Base-by-base conservation (phyloP, 1,140 invertebrate species). In the Dufourea novaeangliae region DNA sequence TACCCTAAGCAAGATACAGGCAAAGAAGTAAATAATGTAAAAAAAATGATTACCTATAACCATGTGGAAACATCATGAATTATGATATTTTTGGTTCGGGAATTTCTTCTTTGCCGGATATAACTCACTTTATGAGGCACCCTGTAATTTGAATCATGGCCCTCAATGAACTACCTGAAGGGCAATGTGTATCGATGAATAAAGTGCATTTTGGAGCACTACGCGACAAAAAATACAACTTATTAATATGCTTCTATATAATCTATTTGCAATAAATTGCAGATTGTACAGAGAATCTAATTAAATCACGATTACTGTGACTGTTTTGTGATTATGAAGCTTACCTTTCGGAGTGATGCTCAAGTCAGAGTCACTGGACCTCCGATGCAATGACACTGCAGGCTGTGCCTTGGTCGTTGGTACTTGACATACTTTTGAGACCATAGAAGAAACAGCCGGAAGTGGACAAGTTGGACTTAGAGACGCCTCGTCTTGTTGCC, bases 341-440 rank as follows among this genome's bases (percentile, higher is more conserved):
- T 91, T 93, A 98, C 97, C 97, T 96, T 97, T 98, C 3, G 97
- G 97, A 8, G 97, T 97, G 44, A 97, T 95, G 92, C 96, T 98
- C 61, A 98, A 92, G 92, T 99, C 98, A 3, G 98, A 98, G 90
- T 98, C 98, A 6, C 97, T 98, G 0, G 97, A 98, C 74, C 97
- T 93, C 61, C 97, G 93, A 87, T 96, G 95, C 69, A 96, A 94
- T 71, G 91, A 92, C 77, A 85, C 79, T 2, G 75, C 93, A 90
- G 76, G 81, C 78, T 79, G 92, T 86, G 91, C 93, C 89, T 92
- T 94, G 61, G 88, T 93, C 2, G 92, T 92, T 80, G 94, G 93
- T 71, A 94, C 94, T 69, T 94, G 93, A 7, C 90, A 86, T n/a
- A 88, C 79, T 73, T 90, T 85, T 77, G 91, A 63, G 0, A 85